Percentiles rank a stretch among this genome's conserved stretches.
Conservation (phyloP, 2,113 vertebrate species). For the Seriola rivoliana region DNA sequence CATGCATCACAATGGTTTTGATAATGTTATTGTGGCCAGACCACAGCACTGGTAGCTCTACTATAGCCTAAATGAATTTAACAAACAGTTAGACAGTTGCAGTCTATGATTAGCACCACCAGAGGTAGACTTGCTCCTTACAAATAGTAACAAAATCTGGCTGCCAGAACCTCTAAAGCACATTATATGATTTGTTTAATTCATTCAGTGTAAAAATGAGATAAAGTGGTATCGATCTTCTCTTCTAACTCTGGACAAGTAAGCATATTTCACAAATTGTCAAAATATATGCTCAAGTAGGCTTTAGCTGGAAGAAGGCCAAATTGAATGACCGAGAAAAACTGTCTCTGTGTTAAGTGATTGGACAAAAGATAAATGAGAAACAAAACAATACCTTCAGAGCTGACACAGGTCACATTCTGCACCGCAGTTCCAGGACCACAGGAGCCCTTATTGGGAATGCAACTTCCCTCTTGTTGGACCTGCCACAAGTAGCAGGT, state of each 20-base stretch:
- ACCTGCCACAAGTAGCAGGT: slow-evolving; percentile 88
- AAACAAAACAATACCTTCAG: slow-evolving; percentile 82
- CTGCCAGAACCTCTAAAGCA: background rate
- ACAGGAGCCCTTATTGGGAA: slow-evolving; percentile 84
- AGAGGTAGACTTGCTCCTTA: background rate
- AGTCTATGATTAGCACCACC: background rate
- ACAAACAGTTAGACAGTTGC: background rate
- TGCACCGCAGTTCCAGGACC: slow-evolving; percentile 87
- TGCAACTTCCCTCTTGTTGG: slow-evolving; percentile 83
- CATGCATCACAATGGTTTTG: slow-evolving; percentile 38
- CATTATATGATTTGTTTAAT: background rate
- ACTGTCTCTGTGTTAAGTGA: background rate
- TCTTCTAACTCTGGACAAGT: background rate
- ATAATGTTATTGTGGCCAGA: slow-evolving; percentile 18
- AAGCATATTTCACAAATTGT: background rate
- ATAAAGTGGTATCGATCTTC: background rate
- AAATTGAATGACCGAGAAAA: background rate
- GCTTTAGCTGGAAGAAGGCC: background rate
- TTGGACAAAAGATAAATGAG: background rate
- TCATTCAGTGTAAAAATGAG: background rate
- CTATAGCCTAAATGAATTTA: slow-evolving; percentile 19
- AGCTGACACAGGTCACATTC: slow-evolving; percentile 85
- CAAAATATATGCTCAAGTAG: background rate
- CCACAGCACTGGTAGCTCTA: slow-evolving; percentile 17
- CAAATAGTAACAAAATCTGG: background rate